Conservation (phyloP, 2,797 vertebrate species). For the Tangara arthus region DNA sequence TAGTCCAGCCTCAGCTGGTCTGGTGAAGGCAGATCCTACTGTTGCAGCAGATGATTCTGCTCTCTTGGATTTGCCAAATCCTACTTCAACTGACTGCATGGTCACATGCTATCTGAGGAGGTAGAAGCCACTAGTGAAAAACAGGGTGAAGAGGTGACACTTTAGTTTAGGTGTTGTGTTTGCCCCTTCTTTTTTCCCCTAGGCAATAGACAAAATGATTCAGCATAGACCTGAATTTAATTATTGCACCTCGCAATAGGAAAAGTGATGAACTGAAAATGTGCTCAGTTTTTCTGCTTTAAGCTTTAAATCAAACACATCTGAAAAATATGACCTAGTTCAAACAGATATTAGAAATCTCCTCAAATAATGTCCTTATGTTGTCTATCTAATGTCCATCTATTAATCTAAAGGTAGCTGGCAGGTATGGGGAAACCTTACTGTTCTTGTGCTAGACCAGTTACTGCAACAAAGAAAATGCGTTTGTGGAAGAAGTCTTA, state of each 20-base stretch:
- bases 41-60: not conserved
- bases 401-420: not conserved
- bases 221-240: not conserved
- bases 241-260: not conserved
- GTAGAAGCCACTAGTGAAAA: not conserved
- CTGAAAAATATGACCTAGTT: not conserved
- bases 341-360: not conserved
- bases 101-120: rapidly evolving
- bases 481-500: not conserved
- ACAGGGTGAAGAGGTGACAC: not conserved
- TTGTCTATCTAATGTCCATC: not conserved
- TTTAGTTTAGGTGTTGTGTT: not conserved
- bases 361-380: not conserved
- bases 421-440: not conserved
- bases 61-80: not conserved
- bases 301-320: not conserved
- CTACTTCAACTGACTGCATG: not conserved
- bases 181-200: not conserved
- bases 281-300: not conserved
- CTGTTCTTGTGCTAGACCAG: not conserved
- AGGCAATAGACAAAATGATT: not conserved
- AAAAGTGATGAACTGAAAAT: not conserved
- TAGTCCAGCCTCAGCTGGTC: not conserved
- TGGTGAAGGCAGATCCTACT: not conserved
- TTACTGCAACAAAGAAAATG: not conserved